phyloP scores from a whole-genome alignment of 2,888 invertebrate species.

The Habrosyne pyritoides region DNA sequence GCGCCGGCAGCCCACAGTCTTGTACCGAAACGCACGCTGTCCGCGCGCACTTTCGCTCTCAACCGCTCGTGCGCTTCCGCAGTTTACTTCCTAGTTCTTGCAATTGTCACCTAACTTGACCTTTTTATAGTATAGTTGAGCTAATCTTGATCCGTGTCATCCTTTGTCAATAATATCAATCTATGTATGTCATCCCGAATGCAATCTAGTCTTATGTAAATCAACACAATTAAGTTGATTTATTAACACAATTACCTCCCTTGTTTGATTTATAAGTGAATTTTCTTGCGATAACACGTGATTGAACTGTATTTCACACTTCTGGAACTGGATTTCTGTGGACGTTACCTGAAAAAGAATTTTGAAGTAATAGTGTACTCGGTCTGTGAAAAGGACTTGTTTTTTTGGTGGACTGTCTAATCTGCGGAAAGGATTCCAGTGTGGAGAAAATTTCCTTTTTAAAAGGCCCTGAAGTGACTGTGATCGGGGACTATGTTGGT shows the following conservation, averaged over 20 bases:
- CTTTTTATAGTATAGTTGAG: background rate
- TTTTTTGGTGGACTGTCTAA: too few species aligned
- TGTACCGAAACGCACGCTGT: conserved; percentile 63
- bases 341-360: background rate
- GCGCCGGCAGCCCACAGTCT: conserved; percentile 57
- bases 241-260: background rate
- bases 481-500: conserved; percentile 67
- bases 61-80: conserved; percentile 51
- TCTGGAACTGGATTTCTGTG: background rate
- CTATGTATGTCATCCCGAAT: background rate
- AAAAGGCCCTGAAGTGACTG: conserved; percentile 22
- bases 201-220: background rate
- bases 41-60: conserved; percentile 78
- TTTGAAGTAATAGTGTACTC: background rate
- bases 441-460: background rate
- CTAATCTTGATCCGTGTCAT: conserved; percentile 1
- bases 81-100: conserved; percentile 30
- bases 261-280: background rate
- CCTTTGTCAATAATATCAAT: background rate
- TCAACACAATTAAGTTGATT: background rate
- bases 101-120: conserved; percentile 9
- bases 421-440: background rate
- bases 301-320: background rate
- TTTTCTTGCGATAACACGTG: background rate
- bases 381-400: too few species aligned